Evolutionary conservation across 2,888 invertebrate genomes (phyloP).

Genomic region (Rhyacophila evoluta): DNA sequence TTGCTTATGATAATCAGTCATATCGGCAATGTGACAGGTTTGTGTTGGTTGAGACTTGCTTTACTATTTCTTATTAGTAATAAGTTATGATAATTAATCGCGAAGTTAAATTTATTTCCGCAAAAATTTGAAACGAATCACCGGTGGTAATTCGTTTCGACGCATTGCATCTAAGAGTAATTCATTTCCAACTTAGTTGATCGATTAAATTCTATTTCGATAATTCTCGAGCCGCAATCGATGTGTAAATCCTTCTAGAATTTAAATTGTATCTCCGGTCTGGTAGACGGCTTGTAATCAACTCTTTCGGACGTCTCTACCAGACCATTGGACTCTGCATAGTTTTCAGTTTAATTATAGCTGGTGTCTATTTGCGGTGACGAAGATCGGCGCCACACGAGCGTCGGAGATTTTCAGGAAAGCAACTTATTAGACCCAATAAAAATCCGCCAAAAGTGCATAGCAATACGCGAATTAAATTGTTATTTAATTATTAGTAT

Average conservation of each 20-base stretch:
- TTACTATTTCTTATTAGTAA: too few relatives aligned
- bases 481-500: too few relatives aligned
- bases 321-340: background rate
- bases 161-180: background rate
- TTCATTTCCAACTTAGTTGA: background rate
- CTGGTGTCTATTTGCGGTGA: background rate
- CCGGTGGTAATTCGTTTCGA: background rate
- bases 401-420: background rate
- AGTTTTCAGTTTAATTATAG: constrained; percentile 10
- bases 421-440: background rate
- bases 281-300: background rate
- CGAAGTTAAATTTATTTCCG: too few relatives aligned
- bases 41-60: too few relatives aligned
- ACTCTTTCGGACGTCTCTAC: background rate
- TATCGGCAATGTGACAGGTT: too few relatives aligned
- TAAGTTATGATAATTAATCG: too few relatives aligned
- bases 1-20: too few relatives aligned
- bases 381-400: constrained; percentile 7
- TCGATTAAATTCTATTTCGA: background rate
- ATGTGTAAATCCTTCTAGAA: background rate
- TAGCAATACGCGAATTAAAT: too few relatives aligned
- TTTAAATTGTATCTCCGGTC: background rate
- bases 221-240: background rate
- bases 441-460: background rate
- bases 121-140: too few relatives aligned